Evolutionary conservation across 2,113 vertebrate species (phyloP).

Genomic region (Eulemur rufifrons): DNA sequence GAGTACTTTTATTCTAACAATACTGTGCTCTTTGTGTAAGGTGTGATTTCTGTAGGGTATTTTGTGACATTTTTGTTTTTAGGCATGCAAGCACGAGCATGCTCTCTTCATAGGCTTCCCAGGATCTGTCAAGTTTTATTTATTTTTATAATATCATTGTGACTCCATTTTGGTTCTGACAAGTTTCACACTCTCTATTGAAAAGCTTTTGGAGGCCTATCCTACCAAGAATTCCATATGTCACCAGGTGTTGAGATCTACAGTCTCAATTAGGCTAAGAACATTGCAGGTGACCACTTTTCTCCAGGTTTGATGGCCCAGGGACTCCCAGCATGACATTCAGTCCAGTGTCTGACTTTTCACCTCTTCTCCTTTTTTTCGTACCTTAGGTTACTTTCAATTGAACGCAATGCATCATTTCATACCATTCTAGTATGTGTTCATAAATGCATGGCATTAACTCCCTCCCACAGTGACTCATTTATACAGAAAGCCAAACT

Average conservation of each 20-base stretch:
- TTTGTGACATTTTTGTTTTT: no score
- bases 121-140: no score
- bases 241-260: background rate
- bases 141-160: no score
- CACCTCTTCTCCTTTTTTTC: background rate
- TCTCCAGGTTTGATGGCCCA: background rate
- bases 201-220: background rate
- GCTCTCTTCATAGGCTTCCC: no score
- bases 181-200: no score
- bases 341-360: background rate
- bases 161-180: no score
- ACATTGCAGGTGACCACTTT: no score
- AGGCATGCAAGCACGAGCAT: no score
- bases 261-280: background rate
- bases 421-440: background rate
- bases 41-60: no score
- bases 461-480: background rate
- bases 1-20: no score
- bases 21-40: no score
- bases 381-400: background rate
- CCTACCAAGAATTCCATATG: background rate
- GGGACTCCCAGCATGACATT: background rate
- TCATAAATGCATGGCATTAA: background rate
- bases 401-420: background rate
- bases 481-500: background rate